These are phyloP conservation scores for Pogonus chalceus DNA, from an alignment of 1,140 invertebrate genomes.

Conservation along the genomic window DNA sequence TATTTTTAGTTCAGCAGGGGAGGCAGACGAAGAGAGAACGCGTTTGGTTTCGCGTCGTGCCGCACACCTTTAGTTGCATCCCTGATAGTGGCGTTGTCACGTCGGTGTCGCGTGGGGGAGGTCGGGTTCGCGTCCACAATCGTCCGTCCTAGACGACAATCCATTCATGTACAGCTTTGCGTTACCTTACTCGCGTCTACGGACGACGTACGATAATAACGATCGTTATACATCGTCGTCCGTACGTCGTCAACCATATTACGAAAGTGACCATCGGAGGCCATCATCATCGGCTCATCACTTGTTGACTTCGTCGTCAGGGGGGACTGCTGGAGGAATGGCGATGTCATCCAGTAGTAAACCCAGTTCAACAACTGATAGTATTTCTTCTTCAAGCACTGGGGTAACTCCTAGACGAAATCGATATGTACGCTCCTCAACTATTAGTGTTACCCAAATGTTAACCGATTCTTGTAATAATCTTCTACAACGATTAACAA, in stretches of 20 bases:
- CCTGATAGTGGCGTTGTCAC: conserved; percentile 22
- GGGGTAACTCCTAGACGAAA: conserved; percentile 41
- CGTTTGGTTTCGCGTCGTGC: too few species aligned
- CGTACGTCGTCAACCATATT: conserved; percentile 9
- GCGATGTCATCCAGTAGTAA: conserved; percentile 18
- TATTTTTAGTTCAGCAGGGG: conserved; percentile 11
- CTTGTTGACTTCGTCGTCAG: conserved; percentile 20
- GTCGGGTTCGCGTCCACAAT: conserved; percentile 7
- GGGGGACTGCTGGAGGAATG: conserved; percentile 23
- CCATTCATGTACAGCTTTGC: conserved; percentile 26
- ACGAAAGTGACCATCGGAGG: neutral
- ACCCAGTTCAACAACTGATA: too few species aligned
- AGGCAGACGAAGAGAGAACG: conserved; percentile 20
- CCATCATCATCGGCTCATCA: conserved; percentile 13
- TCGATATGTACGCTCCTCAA: conserved; percentile 63
- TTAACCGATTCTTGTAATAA: conserved; percentile 74
- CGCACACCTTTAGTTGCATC: conserved; percentile 28
- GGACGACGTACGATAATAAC: conserved; percentile 24
- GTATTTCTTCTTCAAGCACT: conserved; percentile 23
- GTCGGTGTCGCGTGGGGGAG: conserved; percentile 7
- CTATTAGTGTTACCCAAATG: conserved; percentile 71
- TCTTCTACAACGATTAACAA: conserved; percentile 65
- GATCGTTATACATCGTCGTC: conserved; percentile 6
- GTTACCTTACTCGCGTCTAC: conserved; percentile 25
- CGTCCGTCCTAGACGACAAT: neutral